phyloP scores from a whole-genome alignment of 2,888 invertebrate genomes.

The Ochropacha duplaris region DNA sequence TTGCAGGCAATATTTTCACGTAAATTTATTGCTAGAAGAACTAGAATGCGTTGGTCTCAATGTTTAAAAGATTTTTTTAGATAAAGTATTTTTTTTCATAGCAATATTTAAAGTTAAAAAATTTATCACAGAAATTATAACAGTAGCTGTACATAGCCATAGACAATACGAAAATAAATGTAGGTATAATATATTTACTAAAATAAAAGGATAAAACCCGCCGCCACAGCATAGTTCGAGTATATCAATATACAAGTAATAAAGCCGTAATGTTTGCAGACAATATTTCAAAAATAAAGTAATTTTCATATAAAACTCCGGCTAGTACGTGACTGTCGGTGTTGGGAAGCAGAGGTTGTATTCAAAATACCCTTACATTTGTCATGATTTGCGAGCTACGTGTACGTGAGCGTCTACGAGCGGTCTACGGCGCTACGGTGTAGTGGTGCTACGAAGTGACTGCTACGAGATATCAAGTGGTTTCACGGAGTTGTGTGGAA shows the following conservation, averaged over 20 bases:
- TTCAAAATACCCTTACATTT: constrained; percentile 22
- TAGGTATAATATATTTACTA: too few relatives aligned
- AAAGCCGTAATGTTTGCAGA: constrained; percentile 34
- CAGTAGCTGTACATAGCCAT: too few relatives aligned
- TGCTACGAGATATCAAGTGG: too few relatives aligned
- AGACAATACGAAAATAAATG: too few relatives aligned
- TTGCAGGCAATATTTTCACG: neutral
- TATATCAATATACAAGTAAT: constrained; percentile 13
- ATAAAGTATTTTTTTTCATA: too few relatives aligned
- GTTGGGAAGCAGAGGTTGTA: constrained; percentile 13
- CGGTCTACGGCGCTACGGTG: constrained; percentile 26
- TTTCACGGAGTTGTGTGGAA: neutral
- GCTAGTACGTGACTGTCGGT: constrained; percentile 23
- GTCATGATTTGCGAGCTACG: constrained; percentile 28
- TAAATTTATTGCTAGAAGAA: neutral
- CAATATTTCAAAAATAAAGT: constrained; percentile 32
- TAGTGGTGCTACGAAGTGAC: constrained; percentile 2
- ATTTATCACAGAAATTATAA: too few relatives aligned
- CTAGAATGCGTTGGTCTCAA: neutral
- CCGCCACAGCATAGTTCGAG: neutral
- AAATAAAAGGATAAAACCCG: neutral
- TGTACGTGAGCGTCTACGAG: constrained; percentile 25
- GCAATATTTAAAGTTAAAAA: too few relatives aligned
- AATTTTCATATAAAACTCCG: constrained; percentile 29
- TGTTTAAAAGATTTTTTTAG: too few relatives aligned